phyloP scores from a whole-genome alignment of 1,140 invertebrate species.

The Caerostris darwini region DNA sequence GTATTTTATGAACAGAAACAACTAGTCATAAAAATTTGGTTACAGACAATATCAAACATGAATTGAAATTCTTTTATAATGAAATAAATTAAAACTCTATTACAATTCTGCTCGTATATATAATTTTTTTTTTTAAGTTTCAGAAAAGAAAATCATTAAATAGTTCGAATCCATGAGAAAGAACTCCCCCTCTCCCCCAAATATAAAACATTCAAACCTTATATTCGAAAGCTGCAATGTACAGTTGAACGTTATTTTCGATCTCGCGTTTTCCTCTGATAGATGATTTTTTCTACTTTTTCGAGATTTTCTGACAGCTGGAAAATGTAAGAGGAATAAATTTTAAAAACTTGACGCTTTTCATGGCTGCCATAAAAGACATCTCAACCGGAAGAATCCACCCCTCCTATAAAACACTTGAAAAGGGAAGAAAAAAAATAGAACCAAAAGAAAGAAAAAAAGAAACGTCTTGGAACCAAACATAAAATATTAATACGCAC shows the following conservation, averaged over 20 bases:
- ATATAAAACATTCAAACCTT: no score
- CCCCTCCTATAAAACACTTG: not conserved
- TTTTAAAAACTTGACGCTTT: conserved; percentile 62
- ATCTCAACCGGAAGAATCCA: conserved; percentile 2
- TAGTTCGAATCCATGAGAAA: not conserved
- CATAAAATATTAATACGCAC: conserved; percentile 50
- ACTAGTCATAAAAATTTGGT: no score
- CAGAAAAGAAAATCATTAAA: not conserved
- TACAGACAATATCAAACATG: no score
- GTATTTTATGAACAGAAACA: no score
- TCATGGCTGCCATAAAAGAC: conserved; percentile 30
- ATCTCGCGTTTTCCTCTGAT: conserved; percentile 3
- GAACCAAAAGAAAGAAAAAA: not conserved
- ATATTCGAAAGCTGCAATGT: no score
- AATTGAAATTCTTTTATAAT: no score
- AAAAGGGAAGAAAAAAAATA: not conserved
- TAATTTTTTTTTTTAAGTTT: no score
- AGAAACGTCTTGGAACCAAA: not conserved
- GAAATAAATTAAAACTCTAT: no score
- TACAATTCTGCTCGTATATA: no score
- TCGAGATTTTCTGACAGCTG: conserved; percentile 47
- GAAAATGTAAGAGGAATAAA: conserved; percentile 52
- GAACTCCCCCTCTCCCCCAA: no score
- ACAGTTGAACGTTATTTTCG: not conserved
- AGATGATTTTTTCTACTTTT: not conserved